Evolutionary conservation across 2,888 invertebrate genomes (phyloP).

Genomic region (Xestia c-nigrum): DNA sequence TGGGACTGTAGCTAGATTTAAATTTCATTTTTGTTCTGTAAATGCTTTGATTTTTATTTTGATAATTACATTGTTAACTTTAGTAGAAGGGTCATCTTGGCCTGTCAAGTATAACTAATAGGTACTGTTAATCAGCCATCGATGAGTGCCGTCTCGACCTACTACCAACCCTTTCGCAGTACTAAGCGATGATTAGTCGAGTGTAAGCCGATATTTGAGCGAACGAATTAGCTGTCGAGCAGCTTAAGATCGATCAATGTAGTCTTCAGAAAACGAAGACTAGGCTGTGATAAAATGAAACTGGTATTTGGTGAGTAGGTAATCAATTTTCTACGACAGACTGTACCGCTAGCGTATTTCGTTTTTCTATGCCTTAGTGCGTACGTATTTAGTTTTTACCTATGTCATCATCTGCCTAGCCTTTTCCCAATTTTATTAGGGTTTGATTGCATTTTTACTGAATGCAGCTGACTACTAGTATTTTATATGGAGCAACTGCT

Average conservation of each 20-base stretch:
- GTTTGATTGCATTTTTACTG: no score
- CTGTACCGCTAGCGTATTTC: not conserved
- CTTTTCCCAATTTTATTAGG: no score
- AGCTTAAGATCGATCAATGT: slow-evolving; percentile 47
- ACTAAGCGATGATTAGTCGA: slow-evolving; percentile 23
- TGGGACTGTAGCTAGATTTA: no score
- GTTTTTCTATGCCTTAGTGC: not conserved
- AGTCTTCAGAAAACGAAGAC: slow-evolving; percentile 13
- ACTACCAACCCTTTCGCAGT: not conserved
- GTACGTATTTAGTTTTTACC: not conserved
- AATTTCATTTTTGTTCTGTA: no score
- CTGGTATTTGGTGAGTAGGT: slow-evolving; percentile 18
- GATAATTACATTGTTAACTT: not conserved
- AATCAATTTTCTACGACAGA: slow-evolving; percentile 40
- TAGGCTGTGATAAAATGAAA: slow-evolving; percentile 28
- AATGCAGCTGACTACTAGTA: no score
- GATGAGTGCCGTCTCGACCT: not conserved
- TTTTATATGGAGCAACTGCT: no score
- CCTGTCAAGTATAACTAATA: not conserved
- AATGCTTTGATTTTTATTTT: no score
- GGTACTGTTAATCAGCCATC: not conserved
- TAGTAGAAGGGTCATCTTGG: not conserved
- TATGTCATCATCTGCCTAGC: no score
- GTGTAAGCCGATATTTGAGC: slow-evolving; percentile 33
- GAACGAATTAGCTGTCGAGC: slow-evolving; percentile 47